These are phyloP conservation scores for Drosophila repletoides DNA, from an alignment of 1,140 invertebrate genomes.

Conservation along the genomic window DNA sequence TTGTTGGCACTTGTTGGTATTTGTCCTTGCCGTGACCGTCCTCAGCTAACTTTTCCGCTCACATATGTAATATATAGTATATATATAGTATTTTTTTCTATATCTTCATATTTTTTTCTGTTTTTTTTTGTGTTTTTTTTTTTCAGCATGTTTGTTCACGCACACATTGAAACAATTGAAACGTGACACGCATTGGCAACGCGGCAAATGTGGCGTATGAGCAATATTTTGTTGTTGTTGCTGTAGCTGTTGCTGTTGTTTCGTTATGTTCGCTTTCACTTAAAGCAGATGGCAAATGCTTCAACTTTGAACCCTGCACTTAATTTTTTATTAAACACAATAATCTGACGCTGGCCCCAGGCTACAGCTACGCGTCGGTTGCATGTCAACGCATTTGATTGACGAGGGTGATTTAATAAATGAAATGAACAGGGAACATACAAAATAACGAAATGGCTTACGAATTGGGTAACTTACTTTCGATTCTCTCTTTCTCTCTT, in stretches of 20 bases:
- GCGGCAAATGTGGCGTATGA: slow-evolving; percentile 56
- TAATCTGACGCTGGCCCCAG: slow-evolving; percentile 45
- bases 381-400: slow-evolving; percentile 76
- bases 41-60: slow-evolving; percentile 1
- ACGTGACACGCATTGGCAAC: slow-evolving; percentile 66
- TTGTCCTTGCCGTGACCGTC: slow-evolving; percentile 72
- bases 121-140: no score
- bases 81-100: slow-evolving; percentile 32
- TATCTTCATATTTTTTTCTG: slow-evolving; percentile 69
- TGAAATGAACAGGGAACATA: slow-evolving; percentile 41
- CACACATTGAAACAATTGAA: slow-evolving; percentile 67
- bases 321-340: slow-evolving; percentile 78
- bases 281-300: slow-evolving; percentile 65
- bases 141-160: slow-evolving; percentile 59
- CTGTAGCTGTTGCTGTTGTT: no score
- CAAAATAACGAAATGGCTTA: slow-evolving; percentile 48
- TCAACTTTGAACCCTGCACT: slow-evolving; percentile 72
- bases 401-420: slow-evolving; percentile 79
- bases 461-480: slow-evolving; percentile 7
- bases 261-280: slow-evolving; percentile 32
- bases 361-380: slow-evolving; percentile 17
- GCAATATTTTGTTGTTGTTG: slow-evolving; percentile 57
- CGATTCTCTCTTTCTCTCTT: slow-evolving; percentile 14
- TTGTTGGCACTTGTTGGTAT: slow-evolving; percentile 67
- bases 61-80: slow-evolving; percentile 36